These are phyloP conservation scores for Tiliacea aurago DNA, from an alignment of 2,888 invertebrate species.

Conservation along the genomic window DNA sequence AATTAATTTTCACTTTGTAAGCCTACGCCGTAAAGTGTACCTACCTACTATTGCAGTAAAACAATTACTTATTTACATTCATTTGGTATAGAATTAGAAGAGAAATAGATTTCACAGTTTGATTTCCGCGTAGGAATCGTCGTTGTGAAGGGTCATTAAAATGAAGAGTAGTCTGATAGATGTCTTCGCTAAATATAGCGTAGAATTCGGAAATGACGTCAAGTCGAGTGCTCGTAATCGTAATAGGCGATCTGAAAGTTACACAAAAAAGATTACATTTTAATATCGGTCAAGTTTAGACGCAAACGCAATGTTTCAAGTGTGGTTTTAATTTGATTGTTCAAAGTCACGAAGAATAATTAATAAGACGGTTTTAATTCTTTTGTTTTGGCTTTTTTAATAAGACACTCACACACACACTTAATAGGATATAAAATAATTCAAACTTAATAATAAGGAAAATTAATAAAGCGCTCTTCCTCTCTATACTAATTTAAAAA, in stretches of 20 bases:
- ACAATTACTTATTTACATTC: slow-evolving; percentile 8
- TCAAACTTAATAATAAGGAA: too few species aligned
- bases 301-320: not conserved
- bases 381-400: too few species aligned
- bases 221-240: slow-evolving; percentile 1
- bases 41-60: not conserved
- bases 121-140: not conserved
- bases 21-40: not conserved
- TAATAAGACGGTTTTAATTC: not conserved
- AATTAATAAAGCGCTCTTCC: too few species aligned
- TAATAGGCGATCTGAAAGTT: not conserved
- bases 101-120: not conserved
- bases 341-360: not conserved
- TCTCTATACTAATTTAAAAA: too few species aligned
- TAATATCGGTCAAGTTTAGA: slow-evolving; percentile 4
- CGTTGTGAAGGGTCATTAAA: not conserved
- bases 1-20: slow-evolving; percentile 25
- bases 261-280: slow-evolving; percentile 8
- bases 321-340: not conserved
- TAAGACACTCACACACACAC: too few species aligned
- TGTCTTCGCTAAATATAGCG: slow-evolving; percentile 36
- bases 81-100: not conserved
- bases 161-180: slow-evolving; percentile 20
- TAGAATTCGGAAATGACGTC: slow-evolving; percentile 49
- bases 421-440: too few species aligned